Percentiles rank a stretch among this genome's conserved stretches.
Evolutionary conservation across 2,113 vertebrate genomes (phyloP).

Genomic region (Notothenia coriiceps): DNA sequence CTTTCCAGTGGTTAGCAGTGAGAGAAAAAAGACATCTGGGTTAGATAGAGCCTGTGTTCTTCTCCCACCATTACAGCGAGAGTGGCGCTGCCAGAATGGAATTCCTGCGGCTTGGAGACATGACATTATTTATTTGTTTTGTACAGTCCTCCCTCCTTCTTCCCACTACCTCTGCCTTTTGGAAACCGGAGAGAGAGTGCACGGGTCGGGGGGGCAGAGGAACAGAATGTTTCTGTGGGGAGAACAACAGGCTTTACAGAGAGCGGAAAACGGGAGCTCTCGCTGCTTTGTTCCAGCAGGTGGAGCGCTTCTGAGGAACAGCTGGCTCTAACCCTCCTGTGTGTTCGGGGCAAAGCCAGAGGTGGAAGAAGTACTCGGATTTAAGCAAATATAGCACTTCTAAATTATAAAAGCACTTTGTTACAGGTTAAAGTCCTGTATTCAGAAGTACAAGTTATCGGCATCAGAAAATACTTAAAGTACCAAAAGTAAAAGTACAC

Average conservation of each 20-base stretch:
- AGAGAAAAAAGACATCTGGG: slow-evolving; percentile 89
- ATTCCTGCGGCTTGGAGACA: slow-evolving; percentile 93
- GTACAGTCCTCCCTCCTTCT: slow-evolving; percentile 84
- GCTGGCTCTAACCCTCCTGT: slow-evolving; percentile 3
- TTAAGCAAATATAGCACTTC: too few species aligned
- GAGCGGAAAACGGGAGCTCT: slow-evolving; percentile 49
- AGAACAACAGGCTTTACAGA: slow-evolving; percentile 73
- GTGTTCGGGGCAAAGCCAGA: too few species aligned
- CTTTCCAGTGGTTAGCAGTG: slow-evolving; percentile 78
- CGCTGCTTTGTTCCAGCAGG: slow-evolving; percentile 76
- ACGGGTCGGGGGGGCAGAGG: slow-evolving; percentile 83
- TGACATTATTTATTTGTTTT: slow-evolving; percentile 92
- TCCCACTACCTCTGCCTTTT: slow-evolving; percentile 82
- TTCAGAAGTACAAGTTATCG: too few species aligned
- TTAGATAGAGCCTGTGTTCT: slow-evolving; percentile 89
- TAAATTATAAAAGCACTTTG: too few species aligned
- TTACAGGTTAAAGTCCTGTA: too few species aligned
- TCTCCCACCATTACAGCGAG: slow-evolving; percentile 86
- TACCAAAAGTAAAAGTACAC: too few species aligned
- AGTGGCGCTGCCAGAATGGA: slow-evolving; percentile 87
- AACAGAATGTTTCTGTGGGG: slow-evolving; percentile 91
- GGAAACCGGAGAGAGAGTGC: slow-evolving; percentile 78
- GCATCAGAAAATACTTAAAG: too few species aligned
- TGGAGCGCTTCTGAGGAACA: slow-evolving; percentile 68
- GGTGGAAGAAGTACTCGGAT: too few species aligned